Evolutionary conservation across 2,797 vertebrate species (phyloP), one percentile per base, ranked within the genome.

Genomic region (Prunella strophiata): DNA sequence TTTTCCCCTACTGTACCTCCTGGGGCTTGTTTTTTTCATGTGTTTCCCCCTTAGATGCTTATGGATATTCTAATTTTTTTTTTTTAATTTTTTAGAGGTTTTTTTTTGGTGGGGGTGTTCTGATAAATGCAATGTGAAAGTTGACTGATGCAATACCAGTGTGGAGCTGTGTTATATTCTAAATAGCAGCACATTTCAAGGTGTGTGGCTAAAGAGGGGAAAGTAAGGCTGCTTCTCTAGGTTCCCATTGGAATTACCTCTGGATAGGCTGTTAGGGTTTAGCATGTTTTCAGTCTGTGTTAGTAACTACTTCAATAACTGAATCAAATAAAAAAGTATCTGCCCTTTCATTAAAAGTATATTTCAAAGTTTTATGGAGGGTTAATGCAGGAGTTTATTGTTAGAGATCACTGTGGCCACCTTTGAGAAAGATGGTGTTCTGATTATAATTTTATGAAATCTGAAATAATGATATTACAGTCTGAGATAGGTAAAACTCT

Each of bases 401-500:
- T 26, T 79, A 43, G 55, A 68, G 36, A 43, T 50, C 30, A 7
- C 38, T 32, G 30, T 68, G 42, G 30, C 66, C 62, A 67, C 45
- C 54, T 88, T 55, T 66, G 38, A 43, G 65, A 92, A 52, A 26
- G 43, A 40, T 59, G 54, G n/a, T 65, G 43, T 54, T 86, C 45
- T 59, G 58, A 89, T 76, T 32, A 65, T 63, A 32, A 78, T 88
- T 79, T 89, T 32, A 66, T 91, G 92, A 40, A 85, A 68, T 88
- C 23, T 89, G 75, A 72, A 96, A 68, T 30, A 95, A 59, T 63
- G 68, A 87, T 94, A 51, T 84, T 5, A 8, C n/a, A 55, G 20
- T 73, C 94, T 51, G 40, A 88, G 47, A 16, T 68, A 95, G 93
- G 75, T 88, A 73, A 91, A 95, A 74, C 2, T 27, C 55, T 88